Base-by-base conservation (phyloP, 2,113 vertebrate genomes). In the Geothlypis trichas region DNA sequence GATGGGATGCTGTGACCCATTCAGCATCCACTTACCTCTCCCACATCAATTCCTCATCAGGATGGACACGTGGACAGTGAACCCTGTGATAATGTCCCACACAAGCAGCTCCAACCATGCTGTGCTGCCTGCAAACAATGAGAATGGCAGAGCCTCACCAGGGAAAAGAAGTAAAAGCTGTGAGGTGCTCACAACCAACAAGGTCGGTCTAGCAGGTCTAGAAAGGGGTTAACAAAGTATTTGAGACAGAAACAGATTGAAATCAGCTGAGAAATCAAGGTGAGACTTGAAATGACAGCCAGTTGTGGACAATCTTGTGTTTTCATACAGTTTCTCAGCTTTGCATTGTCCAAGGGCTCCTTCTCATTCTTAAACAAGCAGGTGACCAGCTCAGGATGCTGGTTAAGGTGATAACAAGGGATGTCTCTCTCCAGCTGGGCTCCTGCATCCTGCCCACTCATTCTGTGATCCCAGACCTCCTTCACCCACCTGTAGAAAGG, bases 41-140 rank as follows among this genome's bases (percentile, higher is more conserved):
- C 62, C 42, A 23, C 17, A 22, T 7, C 2, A 0, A 8, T 33
- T 88, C 68, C 35, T 19, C 13, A 13, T 47, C 2, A 2, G 42
- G 22, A 9, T 31, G 51, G 52, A 21, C 2, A 7, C 51, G 8
- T 23, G 67, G 23, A 58, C 35, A 51, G 37, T 5, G 26, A 87
- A 61, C 24, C 22, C 33, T 47, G 21, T 54, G 46, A 26, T 3
- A 1, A 39, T 7, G 7, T 16, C 52, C 62, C 35, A 16, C 2
- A 16, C 26, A 31, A 51, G 31, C 16, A 46, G 46, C 51, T 67
- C 47, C 24, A 58, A 7, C 28, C 12, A 2, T 1, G 0, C 24
- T 52, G 1, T 24, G 15, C 78, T 44, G 20, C 23, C 35, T 66
- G 7, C 11, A 57, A 39, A 24, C 0, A 0, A 44, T 20, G 35